Percentiles rank a stretch among this genome's conserved stretches.
Evolutionary conservation across 2,888 invertebrate genomes (phyloP).

Genomic region (Megastigmus dorsalis): DNA sequence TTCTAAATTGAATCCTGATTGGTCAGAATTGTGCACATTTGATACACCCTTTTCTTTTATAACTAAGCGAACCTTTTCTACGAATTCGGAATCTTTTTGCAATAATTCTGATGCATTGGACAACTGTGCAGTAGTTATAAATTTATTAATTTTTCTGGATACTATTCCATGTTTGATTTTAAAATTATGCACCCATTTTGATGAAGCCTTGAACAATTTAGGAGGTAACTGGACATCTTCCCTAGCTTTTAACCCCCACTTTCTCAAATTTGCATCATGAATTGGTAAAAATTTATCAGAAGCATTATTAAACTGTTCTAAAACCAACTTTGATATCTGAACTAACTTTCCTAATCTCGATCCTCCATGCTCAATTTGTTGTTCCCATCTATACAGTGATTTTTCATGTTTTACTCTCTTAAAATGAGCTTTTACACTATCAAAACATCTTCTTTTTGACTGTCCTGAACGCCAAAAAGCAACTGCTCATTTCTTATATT

Average conservation of each 20-base stretch:
- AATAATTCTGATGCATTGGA: conserved; percentile 20
- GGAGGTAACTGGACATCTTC: background rate
- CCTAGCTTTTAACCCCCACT: conserved; percentile 34
- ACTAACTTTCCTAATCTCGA: background rate
- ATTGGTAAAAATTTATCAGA: background rate
- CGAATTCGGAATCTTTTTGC: conserved; percentile 22
- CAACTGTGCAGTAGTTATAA: conserved; percentile 46
- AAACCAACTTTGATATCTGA: background rate
- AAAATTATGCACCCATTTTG: conserved; percentile 47
- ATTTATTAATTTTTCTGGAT: conserved; percentile 55
- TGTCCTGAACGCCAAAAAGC: too few species aligned
- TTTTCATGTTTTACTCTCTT: background rate
- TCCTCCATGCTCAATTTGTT: background rate
- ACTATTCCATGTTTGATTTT: conserved; percentile 51
- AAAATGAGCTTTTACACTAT: too few species aligned
- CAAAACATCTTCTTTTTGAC: too few species aligned
- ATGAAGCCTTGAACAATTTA: conserved; percentile 8
- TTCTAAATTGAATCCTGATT: background rate
- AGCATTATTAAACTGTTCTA: conserved; percentile 4
- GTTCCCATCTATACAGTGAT: background rate
- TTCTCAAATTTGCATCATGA: conserved; percentile 38
- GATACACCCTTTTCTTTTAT: conserved; percentile 16
- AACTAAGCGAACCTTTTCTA: background rate
- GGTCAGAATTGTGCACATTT: conserved; percentile 26
- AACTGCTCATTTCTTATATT: too few species aligned